Evolutionary conservation across 2,888 invertebrate species (phyloP), one percentile per base, ranked within the genome.

Genomic region (Phalangium opilio): DNA sequence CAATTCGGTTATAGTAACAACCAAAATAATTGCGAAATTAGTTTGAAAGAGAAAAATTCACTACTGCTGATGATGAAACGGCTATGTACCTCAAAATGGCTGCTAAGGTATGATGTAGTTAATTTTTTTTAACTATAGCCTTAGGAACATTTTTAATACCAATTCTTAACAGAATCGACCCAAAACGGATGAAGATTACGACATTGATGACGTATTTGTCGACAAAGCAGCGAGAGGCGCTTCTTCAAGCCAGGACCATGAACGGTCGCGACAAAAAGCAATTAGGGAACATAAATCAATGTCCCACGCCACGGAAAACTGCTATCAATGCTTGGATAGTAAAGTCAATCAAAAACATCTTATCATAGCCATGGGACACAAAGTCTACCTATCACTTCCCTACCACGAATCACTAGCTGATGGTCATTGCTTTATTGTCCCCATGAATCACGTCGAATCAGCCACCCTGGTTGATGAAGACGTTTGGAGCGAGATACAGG

Each of bases 381-480:
- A 74, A 73, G 68, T 68, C n/a, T 93, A 87, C 67, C 64, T 96
- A 56, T 75, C 82, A 55, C 64, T 95, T 48, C 93, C 95, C 2
- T 69, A 76, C 46, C 76, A 77, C 61, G 77, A 78, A 59, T 89
- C 91, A 1, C 68, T 96, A 50, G 81, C 82, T 3, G 72, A 75
- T 47, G 83, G 85, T 0, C 95, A 96, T 63, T 95, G 74, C 55
- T 68, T 86, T 43, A 78, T 98, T 59, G 75, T 81, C 2, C 87
- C 93, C 1, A 76, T 82, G 61, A 76, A 80, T 56, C 95, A 96
- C 66, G 70, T 76, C 1, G 63, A 78, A 2, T 83, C 85, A 63
- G 75, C 79, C 34, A 87, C 89, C 1, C 75, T 79, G 54, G 63
- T 90, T 38, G 96, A 96, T 69, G 95, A 96, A 72, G 89, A 96